Evolutionary conservation across 2,113 vertebrate species (phyloP).

Genomic region (Neodontobutis hainanensis): DNA sequence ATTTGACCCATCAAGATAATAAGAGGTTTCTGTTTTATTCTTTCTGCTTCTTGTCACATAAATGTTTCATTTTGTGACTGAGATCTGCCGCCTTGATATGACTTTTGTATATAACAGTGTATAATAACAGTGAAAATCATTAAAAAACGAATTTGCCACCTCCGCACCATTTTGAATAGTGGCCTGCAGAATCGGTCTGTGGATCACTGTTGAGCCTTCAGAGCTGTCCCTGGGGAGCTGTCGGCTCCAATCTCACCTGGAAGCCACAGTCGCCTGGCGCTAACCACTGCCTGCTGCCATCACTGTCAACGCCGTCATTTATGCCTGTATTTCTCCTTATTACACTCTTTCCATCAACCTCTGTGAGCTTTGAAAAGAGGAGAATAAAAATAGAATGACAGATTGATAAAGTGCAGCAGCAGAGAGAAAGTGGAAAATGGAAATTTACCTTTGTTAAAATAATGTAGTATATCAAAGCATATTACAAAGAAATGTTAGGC

Average conservation of each 20-base stretch:
- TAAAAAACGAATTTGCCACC: background rate
- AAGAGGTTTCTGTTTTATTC: too few relatives aligned
- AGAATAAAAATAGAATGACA: conserved; percentile 10
- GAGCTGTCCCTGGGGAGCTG: background rate
- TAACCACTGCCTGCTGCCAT: conserved; percentile 13
- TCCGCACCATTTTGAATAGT: background rate
- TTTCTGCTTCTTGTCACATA: too few relatives aligned
- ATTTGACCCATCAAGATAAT: too few relatives aligned
- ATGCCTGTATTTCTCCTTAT: background rate
- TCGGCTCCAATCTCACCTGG: conserved; percentile 14
- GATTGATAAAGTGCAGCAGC: conserved; percentile 10
- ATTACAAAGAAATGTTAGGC: too few relatives aligned
- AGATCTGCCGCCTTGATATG: too few relatives aligned
- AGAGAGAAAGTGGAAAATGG: conserved; percentile 14
- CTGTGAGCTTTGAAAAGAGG: background rate
- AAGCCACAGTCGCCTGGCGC: background rate
- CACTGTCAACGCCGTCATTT: conserved; percentile 16
- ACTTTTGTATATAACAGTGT: background rate
- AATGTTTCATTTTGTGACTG: too few relatives aligned
- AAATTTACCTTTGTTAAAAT: background rate
- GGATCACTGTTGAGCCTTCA: background rate
- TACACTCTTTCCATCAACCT: conserved; percentile 6
- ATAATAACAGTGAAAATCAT: background rate
- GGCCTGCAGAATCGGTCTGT: background rate
- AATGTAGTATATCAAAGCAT: too few relatives aligned